These are phyloP conservation scores for Drosophila meridiana DNA, from an alignment of 2,888 invertebrate species.

Conservation along the genomic window DNA sequence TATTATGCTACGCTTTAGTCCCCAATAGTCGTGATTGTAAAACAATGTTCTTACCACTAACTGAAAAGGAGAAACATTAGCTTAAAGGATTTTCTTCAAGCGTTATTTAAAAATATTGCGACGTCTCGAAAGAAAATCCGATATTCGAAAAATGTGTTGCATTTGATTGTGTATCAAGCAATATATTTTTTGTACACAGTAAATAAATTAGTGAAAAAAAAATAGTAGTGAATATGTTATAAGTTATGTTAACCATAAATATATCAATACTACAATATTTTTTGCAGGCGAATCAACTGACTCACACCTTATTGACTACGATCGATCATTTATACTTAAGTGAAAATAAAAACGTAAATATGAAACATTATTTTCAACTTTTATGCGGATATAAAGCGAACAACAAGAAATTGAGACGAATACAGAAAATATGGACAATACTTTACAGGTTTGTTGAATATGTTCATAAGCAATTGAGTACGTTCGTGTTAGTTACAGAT, in stretches of 20 bases:
- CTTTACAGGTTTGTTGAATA: slow-evolving; percentile 85
- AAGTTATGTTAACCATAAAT: no score
- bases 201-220: no score
- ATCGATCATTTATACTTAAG: slow-evolving; percentile 24
- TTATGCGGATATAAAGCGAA: slow-evolving; percentile 85
- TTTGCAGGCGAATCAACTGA: slow-evolving; percentile 23
- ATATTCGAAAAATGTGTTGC: no score
- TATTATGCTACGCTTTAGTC: no score
- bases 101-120: no score
- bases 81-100: no score
- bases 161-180: no score
- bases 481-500: neutral
- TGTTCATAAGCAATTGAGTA: neutral
- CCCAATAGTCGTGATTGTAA: no score
- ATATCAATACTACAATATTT: neutral
- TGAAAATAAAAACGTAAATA: slow-evolving; percentile 13
- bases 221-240: neutral
- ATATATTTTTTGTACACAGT: no score
- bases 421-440: slow-evolving; percentile 89
- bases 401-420: neutral
- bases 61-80: no score
- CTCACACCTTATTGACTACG: slow-evolving; percentile 16
- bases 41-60: no score
- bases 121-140: no score
- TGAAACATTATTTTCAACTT: slow-evolving; percentile 12